Evolutionary conservation across 2,797 vertebrate species (phyloP), one percentile per base, ranked within the genome.

Genomic region (Sparidentex hasta): DNA sequence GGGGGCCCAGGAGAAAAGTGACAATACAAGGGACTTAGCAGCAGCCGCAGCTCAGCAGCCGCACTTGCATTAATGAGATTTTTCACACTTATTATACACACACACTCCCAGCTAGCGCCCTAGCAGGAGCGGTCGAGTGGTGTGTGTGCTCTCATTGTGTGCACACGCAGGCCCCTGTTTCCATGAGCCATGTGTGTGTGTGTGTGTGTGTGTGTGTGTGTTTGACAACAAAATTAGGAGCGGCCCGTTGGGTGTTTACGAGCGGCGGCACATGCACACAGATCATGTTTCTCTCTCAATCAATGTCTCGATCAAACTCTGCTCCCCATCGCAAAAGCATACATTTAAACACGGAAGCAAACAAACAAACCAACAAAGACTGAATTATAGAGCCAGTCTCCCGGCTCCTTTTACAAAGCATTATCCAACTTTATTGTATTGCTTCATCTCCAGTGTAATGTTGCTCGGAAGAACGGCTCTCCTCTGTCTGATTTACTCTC

Each of bases 1-100:
- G 94, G 96, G 96, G 96, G 96, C 97, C 96, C 95, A 94, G 94
- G 96, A 97, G 97, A 95, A 98, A 91, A 90, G 88, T 92, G 92
- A 99, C 97, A 98, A 98, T 97, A 97, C 97, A 96, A 97, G 97
- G 69, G 91, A 93, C 89, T 92, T 91, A 91, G 90, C 91, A 90
- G 92, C 90, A 90, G 96, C 94, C 96, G 95, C 95, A 94, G 96
- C 97, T 96, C 91, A 90, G 92, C 90, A 90, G 96, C 94, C 96
- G 95, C 95, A 94, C 96, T 33, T 96, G 97, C 97, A 98, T 99
- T 98, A 98, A 98, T 99, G 96, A 98, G 97, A 97, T 97, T 97
- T 97, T 98, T 97, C 96, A 97, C 97, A 97, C 97, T 97, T 98
- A 97, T 98, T 97, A 98, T 96, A 97, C 95, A 94, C 92, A 93